Evolutionary conservation across 2,888 invertebrate genomes (phyloP).

Genomic region (Amorpha juglandis): DNA sequence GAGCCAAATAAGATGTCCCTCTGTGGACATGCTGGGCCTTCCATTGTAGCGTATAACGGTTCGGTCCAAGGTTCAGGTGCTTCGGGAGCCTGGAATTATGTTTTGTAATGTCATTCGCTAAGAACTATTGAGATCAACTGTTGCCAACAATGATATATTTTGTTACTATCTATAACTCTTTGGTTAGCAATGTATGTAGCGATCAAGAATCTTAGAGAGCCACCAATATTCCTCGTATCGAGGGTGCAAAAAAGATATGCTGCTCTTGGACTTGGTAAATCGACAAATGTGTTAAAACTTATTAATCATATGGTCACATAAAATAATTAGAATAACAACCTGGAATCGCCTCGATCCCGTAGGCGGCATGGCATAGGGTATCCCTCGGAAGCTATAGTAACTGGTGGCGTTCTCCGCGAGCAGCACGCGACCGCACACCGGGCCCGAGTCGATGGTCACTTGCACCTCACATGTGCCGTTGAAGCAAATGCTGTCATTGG

Average conservation of each 20-base stretch:
- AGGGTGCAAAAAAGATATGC: too few species aligned
- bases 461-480: constrained; percentile 32
- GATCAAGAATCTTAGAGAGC: too few species aligned
- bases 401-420: constrained; percentile 31
- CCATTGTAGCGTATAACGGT: constrained; percentile 75
- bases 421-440: constrained; percentile 35
- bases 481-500: background rate
- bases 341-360: constrained; percentile 40
- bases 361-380: constrained; percentile 41
- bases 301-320: too few species aligned
- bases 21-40: constrained; percentile 82
- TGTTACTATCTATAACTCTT: too few species aligned
- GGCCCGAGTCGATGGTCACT: constrained; percentile 34
- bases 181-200: too few species aligned
- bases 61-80: constrained; percentile 54
- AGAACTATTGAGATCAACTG: too few species aligned
- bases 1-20: constrained; percentile 47
- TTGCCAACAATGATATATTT: too few species aligned
- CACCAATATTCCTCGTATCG: too few species aligned
- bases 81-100: constrained; percentile 57
- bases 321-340: constrained; percentile 41
- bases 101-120: too few species aligned
- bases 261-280: too few species aligned
- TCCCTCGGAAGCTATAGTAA: constrained; percentile 41
- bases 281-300: too few species aligned